Base-by-base conservation (phyloP, 2,888 invertebrate species). In the Drosophila hawaiiensis region DNA sequence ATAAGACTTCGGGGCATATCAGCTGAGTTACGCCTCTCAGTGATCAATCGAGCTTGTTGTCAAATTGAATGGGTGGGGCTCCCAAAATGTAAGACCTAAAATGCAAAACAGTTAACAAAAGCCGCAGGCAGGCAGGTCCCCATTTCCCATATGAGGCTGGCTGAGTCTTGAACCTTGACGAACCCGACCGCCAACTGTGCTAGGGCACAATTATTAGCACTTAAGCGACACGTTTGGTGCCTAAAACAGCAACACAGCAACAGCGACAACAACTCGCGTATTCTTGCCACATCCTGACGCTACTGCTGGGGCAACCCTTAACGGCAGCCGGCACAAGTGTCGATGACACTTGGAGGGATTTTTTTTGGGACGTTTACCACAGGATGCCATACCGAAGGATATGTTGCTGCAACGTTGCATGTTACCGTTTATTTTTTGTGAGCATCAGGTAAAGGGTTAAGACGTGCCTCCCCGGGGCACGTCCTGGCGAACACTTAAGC, bases 261-360 rank as follows among this genome's bases (percentile, higher is more conserved):
- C 35, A 35, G 50, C 52, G 39, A 50, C 41, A 47, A 39, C 60
- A 61, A 41, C 58, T 58, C 25, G 35, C n/a, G 33, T 68, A 62
- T 69, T 72, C 76, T 71, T 78, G 73, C 70, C 78, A 74, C 74
- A 78, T 78, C 64, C 67, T 70, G 67, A 54, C 49, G 66, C 67
- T 67, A 61, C 63, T 63, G 67, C 67, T 65, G 80, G 82, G 76
- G 50, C 82, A 83, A 82, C 85, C 85, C 85, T 88, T 83, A 80
- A 73, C n/a, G 68, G 78, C 71, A 72, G 74, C 75, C 64, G 78
- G 81, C 76, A 84, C 89, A 91, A 89, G 90, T 91, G 91, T 90
- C 83, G 88, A 85, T 91, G 90, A 90, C 89, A 91, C 90, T 90
- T 90, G 78, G 83, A 88, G 82, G 85, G 85, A 85, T 80, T 83